Percentiles rank a stretch among this genome's conserved stretches.
Conservation (phyloP, 2,888 invertebrate genomes). For the Ariolimax columbianus region DNA sequence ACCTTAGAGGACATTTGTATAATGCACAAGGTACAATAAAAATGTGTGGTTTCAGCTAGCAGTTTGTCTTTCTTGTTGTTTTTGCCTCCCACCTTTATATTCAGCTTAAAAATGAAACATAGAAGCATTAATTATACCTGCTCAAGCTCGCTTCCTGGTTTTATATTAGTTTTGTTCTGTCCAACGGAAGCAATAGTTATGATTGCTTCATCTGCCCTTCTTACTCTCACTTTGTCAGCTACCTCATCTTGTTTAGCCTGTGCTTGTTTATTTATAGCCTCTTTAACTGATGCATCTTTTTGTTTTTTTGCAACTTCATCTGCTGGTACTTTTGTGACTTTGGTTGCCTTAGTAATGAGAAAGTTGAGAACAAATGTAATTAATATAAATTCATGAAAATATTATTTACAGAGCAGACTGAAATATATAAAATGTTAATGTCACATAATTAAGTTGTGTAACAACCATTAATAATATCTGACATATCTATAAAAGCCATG, state of each 20-base stretch:
- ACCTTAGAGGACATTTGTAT: too few species aligned
- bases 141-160: not conserved
- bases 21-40: too few species aligned
- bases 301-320: conserved; percentile 7
- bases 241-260: not conserved
- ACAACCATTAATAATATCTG: too few species aligned
- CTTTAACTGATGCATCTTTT: not conserved
- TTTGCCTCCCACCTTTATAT: too few species aligned
- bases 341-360: not conserved
- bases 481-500: too few species aligned
- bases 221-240: not conserved
- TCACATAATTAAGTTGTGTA: too few species aligned
- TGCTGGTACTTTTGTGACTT: conserved; percentile 1
- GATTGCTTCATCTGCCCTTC: not conserved
- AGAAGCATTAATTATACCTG: not conserved
- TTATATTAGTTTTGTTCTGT: not conserved
- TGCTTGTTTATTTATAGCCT: not conserved
- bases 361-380: not conserved
- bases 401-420: not conserved
- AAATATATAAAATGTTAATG: not conserved
- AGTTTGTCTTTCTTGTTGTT: too few species aligned
- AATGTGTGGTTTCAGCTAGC: too few species aligned
- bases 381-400: not conserved
- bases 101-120: too few species aligned
- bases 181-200: not conserved